phyloP scores from a whole-genome alignment of 2,888 invertebrate species.

The Panzeria rudis region DNA sequence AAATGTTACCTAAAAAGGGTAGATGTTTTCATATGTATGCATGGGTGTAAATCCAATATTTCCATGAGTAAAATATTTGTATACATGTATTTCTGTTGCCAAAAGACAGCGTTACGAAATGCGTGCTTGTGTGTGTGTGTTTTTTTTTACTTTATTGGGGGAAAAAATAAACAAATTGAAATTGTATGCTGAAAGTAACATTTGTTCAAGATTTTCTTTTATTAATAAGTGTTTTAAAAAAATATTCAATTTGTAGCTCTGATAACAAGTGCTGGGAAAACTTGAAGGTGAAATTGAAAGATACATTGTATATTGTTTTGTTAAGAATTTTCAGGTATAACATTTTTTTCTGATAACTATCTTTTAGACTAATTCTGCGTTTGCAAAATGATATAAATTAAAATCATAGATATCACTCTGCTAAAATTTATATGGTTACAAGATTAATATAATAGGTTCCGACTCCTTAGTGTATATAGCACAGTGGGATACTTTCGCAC shows the following conservation, averaged over 20 bases:
- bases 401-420: no score
- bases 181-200: constrained; percentile 18
- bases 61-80: background rate
- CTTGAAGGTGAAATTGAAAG: background rate
- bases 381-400: no score
- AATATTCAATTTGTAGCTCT: constrained; percentile 2
- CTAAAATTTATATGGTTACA: no score
- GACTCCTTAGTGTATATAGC: no score
- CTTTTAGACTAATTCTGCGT: no score
- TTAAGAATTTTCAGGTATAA: no score
- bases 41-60: background rate
- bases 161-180: constrained; percentile 28
- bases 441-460: no score
- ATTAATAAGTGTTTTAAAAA: background rate
- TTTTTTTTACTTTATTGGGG: background rate
- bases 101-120: constrained; percentile 30
- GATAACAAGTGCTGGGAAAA: background rate
- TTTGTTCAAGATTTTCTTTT: constrained; percentile 6
- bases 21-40: background rate
- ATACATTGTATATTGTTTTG: background rate
- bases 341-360: no score
- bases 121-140: background rate
- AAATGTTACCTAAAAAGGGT: background rate
- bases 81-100: constrained; percentile 14
- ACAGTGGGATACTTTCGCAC: no score